Evolutionary conservation across 2,797 vertebrate species (phyloP), one percentile per base, ranked within the genome.

Genomic region (Pygocentrus nattereri): DNA sequence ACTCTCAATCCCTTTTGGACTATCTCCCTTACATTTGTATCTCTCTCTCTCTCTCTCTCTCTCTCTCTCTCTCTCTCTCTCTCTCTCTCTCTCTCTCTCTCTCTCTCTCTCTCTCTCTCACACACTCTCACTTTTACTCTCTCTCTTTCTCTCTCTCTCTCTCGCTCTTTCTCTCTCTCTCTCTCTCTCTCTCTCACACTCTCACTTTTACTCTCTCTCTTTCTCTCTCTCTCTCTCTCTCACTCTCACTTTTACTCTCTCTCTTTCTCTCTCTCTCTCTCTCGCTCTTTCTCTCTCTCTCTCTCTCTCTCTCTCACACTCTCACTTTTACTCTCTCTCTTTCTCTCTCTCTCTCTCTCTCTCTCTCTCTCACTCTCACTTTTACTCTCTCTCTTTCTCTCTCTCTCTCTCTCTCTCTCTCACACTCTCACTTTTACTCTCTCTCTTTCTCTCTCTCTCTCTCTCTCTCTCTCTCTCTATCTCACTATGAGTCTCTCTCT

Each of bases 131-230:
- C n/a, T n/a, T n/a, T n/a, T n/a, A 58, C 31, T 74, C 11, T 16
- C 6, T 81, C 15, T 21, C 23, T 82, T 75, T 16, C 27, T 25
- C 18, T 65, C 30, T 30, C 34, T 41, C 62, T 31, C 44, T 65
- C 41, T 74, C 0, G n/a, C 27, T 50, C 4, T 50, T 3, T 62
- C n/a, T 47, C 18, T 70, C n/a, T 27, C 4, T 41, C 54, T 34
- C 34, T 34, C 2, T 34, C 38, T 3, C 38, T 38, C 38, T 38
- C 31, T 41, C 8, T 65, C 64, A 69, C 25, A 21, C n/a, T 65
- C 19, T 34, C 50, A 79, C 34, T 73, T 1, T 34, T 31, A 67
- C 19, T 44, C 10, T 59, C 13, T 59, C 31, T 41, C 16, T 3
- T 59, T 30, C 30, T 30, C 2, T 41, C 0, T 5, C 5, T 41